phyloP scores from a whole-genome alignment of 37 sponge, comb jelly and placozoan species.

The Spongia lamella region DNA sequence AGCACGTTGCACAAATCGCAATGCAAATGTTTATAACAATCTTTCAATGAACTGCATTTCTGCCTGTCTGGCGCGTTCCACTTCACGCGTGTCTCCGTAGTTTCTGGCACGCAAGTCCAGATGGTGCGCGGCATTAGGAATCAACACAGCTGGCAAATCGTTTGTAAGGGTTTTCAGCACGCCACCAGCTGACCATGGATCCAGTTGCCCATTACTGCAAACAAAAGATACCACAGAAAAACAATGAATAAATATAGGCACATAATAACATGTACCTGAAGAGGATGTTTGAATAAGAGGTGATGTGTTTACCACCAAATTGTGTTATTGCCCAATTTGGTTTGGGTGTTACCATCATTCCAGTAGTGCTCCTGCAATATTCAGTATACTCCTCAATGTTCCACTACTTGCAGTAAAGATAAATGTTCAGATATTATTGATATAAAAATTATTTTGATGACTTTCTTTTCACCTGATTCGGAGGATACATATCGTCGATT shows the following conservation, averaged over 20 bases:
- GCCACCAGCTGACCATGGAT: slow-evolving; percentile 94
- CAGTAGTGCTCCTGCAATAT: slow-evolving; percentile 39
- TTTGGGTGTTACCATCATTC: slow-evolving; percentile 25
- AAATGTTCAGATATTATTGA: background rate
- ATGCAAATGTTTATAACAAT: too few species aligned
- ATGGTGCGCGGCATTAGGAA: slow-evolving; percentile 94
- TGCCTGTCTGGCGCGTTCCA: slow-evolving; percentile 43
- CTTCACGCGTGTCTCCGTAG: slow-evolving; percentile 46
- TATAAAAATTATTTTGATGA: background rate
- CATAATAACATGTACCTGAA: slow-evolving; percentile 57
- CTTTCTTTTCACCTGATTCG: slow-evolving; percentile 26
- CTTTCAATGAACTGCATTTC: slow-evolving; percentile 46
- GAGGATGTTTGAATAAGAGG: slow-evolving; percentile 73
- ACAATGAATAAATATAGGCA: background rate
- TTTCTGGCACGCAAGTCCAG: slow-evolving; percentile 75
- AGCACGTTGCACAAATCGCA: too few species aligned
- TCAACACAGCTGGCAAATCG: slow-evolving; percentile 69
- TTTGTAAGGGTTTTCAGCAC: slow-evolving; percentile 71
- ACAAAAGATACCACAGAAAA: background rate
- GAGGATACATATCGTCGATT: slow-evolving; percentile 73
- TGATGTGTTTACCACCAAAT: slow-evolving; percentile 71
- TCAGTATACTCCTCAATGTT: slow-evolving; percentile 31
- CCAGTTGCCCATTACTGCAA: slow-evolving; percentile 83
- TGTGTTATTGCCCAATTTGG: slow-evolving; percentile 32
- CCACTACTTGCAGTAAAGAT: slow-evolving; percentile 30